These are phyloP conservation scores for Melierax canorus DNA, from an alignment of 2,113 vertebrate species.

Conservation along the genomic window DNA sequence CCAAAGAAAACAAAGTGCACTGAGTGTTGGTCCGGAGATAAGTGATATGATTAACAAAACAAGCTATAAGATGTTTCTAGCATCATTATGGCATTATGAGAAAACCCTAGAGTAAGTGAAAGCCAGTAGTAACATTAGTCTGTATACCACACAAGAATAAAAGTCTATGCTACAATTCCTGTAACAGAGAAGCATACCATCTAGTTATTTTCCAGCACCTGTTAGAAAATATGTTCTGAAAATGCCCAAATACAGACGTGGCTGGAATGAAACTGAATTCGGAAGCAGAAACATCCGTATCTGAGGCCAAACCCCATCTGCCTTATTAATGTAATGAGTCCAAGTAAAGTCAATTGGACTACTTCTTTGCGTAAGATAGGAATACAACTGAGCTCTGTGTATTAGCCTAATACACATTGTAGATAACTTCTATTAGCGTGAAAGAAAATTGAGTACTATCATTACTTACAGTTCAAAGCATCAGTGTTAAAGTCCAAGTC, in stretches of 20 bases:
- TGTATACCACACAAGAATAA: background rate
- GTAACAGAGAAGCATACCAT: background rate
- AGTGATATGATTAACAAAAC: background rate
- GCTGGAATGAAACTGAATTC: background rate
- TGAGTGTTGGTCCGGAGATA: background rate
- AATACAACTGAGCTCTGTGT: background rate
- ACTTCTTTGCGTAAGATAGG: background rate
- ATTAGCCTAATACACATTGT: background rate
- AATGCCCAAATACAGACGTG: background rate
- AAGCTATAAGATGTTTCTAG: background rate
- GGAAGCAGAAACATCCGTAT: background rate
- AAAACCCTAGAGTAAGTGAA: background rate
- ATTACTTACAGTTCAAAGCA: background rate
- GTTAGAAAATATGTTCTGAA: background rate
- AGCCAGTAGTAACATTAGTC: background rate
- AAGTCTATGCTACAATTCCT: background rate
- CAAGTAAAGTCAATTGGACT: background rate
- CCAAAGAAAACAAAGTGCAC: background rate
- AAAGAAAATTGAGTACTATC: background rate
- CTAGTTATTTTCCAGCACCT: background rate
- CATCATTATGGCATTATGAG: background rate
- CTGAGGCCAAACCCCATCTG: background rate
- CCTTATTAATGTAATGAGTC: background rate
- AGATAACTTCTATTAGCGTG: background rate
- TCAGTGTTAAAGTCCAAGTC: background rate